These are phyloP conservation scores for Otocyon megalotis DNA, from an alignment of 2,113 vertebrate genomes.

Conservation along the genomic window DNA sequence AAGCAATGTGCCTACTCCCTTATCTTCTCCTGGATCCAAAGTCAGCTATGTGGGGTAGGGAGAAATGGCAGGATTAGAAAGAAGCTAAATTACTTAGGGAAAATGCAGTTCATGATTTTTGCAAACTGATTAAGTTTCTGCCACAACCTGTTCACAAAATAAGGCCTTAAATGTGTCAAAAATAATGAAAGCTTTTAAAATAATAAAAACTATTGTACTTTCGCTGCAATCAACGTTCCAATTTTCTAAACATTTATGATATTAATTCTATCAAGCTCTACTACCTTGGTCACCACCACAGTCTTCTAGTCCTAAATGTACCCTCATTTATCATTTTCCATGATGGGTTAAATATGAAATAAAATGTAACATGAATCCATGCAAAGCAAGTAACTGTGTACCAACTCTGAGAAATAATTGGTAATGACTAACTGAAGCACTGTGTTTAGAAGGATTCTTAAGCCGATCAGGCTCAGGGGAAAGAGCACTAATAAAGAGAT, in stretches of 20 bases:
- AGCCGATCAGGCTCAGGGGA: background rate
- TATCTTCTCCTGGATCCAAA: background rate
- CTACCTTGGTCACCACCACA: background rate
- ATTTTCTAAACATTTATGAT: background rate
- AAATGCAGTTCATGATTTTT: background rate
- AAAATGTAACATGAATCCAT: background rate
- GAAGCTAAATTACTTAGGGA: background rate
- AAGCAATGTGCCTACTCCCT: background rate
- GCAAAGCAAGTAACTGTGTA: background rate
- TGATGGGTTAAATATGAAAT: conserved; percentile 31
- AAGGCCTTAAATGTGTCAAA: background rate
- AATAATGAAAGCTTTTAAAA: background rate
- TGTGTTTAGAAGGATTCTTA: background rate
- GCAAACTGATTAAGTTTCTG: background rate
- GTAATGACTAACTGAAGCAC: background rate
- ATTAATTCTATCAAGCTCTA: background rate
- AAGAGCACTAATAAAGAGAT: background rate
- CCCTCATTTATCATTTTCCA: background rate
- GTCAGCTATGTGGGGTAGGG: background rate
- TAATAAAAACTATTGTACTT: conserved; percentile 33
- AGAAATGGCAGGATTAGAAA: background rate
- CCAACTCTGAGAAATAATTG: background rate
- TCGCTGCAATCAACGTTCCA: background rate
- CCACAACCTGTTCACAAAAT: background rate
- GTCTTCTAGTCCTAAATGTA: background rate